Evolutionary conservation across 2,888 invertebrate species (phyloP).

Genomic region (Apotomis turbidana): DNA sequence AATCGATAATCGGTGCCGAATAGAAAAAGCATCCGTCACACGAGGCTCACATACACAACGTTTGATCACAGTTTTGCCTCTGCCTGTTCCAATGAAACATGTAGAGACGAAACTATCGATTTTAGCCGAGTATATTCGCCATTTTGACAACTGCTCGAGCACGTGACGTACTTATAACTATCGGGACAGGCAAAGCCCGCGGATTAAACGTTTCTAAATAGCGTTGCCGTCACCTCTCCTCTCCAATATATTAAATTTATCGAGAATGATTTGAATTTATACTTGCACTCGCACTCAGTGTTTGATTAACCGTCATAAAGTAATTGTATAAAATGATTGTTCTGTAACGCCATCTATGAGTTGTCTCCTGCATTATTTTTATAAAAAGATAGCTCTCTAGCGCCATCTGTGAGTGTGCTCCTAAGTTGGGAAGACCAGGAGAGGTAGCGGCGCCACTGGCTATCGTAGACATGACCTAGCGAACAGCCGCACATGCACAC

Average conservation of each 20-base stretch:
- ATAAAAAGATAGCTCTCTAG: background rate
- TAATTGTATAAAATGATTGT: background rate
- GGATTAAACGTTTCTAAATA: slow-evolving; percentile 28
- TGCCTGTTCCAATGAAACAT: slow-evolving; percentile 1
- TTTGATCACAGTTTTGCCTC: background rate
- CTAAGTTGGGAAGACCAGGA: background rate
- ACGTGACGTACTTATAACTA: slow-evolving; percentile 36
- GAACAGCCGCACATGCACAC: slow-evolving; percentile 51
- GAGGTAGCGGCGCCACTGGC: slow-evolving; percentile 10
- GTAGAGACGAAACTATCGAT: background rate
- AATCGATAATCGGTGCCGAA: background rate
- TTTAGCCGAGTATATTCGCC: background rate
- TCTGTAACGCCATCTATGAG: no score
- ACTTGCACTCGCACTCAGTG: background rate
- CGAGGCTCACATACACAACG: background rate
- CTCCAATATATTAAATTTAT: background rate
- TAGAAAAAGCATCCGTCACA: slow-evolving; percentile 10
- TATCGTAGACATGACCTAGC: slow-evolving; percentile 26
- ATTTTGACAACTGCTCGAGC: slow-evolving; percentile 11
- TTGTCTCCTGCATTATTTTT: background rate
- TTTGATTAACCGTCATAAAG: background rate
- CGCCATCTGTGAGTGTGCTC: no score
- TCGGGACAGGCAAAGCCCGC: slow-evolving; percentile 37
- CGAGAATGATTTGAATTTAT: background rate
- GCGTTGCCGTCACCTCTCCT: slow-evolving; percentile 24